Evolutionary conservation across 2,113 vertebrate genomes (phyloP).

Genomic region (Limanda limanda): DNA sequence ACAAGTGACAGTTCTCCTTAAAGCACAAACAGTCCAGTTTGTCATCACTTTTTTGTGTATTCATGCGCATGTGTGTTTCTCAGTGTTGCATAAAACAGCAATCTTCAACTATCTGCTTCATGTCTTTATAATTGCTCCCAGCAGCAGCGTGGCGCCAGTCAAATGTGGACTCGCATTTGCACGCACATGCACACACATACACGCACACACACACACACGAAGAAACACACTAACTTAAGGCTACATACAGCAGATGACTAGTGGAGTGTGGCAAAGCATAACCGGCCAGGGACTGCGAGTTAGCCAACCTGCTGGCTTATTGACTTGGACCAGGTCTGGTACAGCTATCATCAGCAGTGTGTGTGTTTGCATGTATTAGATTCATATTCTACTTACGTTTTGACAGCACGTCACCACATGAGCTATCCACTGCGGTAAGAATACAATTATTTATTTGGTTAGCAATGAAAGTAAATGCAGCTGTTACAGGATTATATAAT

Average conservation of each 20-base stretch:
- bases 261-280: slow-evolving; percentile 55
- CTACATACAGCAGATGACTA: slow-evolving; percentile 38
- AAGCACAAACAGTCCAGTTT: slow-evolving; percentile 21
- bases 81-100: slow-evolving; percentile 46
- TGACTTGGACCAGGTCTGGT: slow-evolving; percentile 40
- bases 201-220: slow-evolving; percentile 15
- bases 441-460: slow-evolving; percentile 3
- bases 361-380: slow-evolving; percentile 23
- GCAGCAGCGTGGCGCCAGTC: slow-evolving; percentile 75
- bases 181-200: slow-evolving; percentile 10
- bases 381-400: not conserved
- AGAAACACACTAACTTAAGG: slow-evolving; percentile 14
- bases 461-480: slow-evolving; percentile 18
- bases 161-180: slow-evolving; percentile 34
- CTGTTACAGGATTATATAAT: not conserved
- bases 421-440: not conserved
- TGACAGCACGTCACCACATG: slow-evolving; percentile 8
- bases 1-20: slow-evolving; percentile 4
- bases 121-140: slow-evolving; percentile 79
- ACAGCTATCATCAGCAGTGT: slow-evolving; percentile 40
- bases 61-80: slow-evolving; percentile 38
- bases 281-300: slow-evolving; percentile 50
- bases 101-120: slow-evolving; percentile 68
- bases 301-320: slow-evolving; percentile 35
- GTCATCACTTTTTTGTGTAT: slow-evolving; percentile 43